Conservation (phyloP, 2,113 vertebrate genomes). For the Coptodon rendalli region DNA sequence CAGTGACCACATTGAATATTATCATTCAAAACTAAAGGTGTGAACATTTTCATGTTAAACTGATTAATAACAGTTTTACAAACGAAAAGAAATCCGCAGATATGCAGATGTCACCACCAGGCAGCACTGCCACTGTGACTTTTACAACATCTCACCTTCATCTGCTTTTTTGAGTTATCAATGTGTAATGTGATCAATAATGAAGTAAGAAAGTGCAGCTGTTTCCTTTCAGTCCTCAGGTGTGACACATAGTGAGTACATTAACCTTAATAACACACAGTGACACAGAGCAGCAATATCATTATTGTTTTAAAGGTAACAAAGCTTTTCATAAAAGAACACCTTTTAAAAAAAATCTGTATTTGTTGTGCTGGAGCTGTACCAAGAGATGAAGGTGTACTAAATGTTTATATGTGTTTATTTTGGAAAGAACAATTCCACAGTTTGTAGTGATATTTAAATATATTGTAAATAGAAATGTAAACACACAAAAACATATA, state of each 20-base stretch:
- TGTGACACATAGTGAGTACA: neutral
- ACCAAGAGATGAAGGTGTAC: neutral
- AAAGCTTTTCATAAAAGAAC: neutral
- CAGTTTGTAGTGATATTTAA: neutral
- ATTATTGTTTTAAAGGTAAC: neutral
- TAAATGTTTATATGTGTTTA: neutral
- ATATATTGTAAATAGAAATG: neutral
- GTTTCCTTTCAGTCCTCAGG: no score
- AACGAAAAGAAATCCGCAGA: neutral
- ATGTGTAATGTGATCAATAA: neutral
- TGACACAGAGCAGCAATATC: neutral
- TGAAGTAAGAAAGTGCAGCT: no score
- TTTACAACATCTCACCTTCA: neutral
- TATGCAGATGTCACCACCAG: no score
- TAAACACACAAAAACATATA: neutral
- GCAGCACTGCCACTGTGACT: neutral
- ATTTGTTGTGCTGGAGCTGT: neutral
- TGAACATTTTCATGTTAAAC: neutral
- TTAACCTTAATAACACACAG: neutral
- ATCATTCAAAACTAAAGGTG: neutral
- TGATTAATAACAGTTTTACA: neutral
- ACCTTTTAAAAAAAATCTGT: neutral
- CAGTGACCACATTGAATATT: no score
- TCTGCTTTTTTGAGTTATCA: neutral
- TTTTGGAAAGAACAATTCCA: neutral